Conservation (phyloP, 2,888 invertebrate species). For the Dolomedes plantarius region DNA sequence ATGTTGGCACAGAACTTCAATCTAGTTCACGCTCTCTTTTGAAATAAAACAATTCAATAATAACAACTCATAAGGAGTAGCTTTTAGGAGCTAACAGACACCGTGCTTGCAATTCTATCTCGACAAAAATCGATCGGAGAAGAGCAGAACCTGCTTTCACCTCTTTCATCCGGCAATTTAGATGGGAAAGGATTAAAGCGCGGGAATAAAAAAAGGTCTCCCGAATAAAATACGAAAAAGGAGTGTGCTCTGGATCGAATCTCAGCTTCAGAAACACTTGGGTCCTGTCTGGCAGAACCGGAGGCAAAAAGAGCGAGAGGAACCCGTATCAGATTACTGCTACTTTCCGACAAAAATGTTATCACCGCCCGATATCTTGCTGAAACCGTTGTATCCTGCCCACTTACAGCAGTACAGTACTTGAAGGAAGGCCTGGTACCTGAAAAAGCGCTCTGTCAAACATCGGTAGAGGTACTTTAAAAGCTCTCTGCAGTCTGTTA, state of each 20-base stretch:
- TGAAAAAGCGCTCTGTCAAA: constrained; percentile 29
- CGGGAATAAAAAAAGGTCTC: neutral
- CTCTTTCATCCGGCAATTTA: constrained; percentile 2
- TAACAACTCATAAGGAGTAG: too few relatives aligned
- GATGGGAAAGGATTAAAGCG: too few relatives aligned
- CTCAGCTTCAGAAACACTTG: neutral
- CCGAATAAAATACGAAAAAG: neutral
- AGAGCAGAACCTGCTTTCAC: neutral
- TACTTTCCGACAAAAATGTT: constrained; percentile 18
- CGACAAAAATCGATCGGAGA: neutral
- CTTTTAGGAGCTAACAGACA: too few relatives aligned
- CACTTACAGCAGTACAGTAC: constrained; percentile 19
- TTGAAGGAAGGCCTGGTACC: constrained; percentile 37
- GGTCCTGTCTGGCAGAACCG: neutral
- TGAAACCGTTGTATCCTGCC: constrained; percentile 26
- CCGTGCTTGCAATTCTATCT: neutral
- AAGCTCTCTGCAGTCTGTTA: constrained; percentile 30
- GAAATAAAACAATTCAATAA: neutral
- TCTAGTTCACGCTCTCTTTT: too few relatives aligned
- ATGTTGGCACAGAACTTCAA: too few relatives aligned
- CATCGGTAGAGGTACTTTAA: constrained; percentile 16
- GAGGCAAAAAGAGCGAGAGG: neutral
- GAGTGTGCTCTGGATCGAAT: neutral
- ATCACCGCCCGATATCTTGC: constrained; percentile 42
- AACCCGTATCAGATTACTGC: constrained; percentile 26